Percentiles rank a stretch among this genome's conserved stretches.
phyloP scores from a whole-genome alignment of 2,888 invertebrate species.

The Diarsia rubi region DNA sequence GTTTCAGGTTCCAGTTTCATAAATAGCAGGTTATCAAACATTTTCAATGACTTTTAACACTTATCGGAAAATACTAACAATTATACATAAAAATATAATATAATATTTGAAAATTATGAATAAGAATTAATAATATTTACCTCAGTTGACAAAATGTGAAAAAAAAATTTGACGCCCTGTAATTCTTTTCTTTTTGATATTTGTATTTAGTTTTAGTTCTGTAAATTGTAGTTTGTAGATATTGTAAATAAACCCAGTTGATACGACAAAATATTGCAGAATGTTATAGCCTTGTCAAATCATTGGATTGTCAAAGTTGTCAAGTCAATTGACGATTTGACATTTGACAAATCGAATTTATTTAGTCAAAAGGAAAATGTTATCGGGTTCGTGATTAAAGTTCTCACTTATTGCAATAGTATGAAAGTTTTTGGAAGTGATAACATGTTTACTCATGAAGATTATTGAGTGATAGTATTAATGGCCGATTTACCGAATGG shows the following conservation, averaged over 20 bases:
- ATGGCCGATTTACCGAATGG: constrained; percentile 91
- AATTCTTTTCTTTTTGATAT: no score
- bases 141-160: no score
- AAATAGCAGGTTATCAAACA: background rate
- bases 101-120: background rate
- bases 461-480: constrained; percentile 82
- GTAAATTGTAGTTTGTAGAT: no score
- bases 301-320: constrained; percentile 47
- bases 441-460: constrained; percentile 67
- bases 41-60: background rate
- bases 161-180: no score
- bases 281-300: constrained; percentile 16
- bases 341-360: constrained; percentile 65
- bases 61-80: background rate
- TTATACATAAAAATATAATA: background rate
- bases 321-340: constrained; percentile 63
- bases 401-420: constrained; percentile 72
- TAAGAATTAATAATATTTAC: no score
- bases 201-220: no score
- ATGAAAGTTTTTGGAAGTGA: constrained; percentile 69
- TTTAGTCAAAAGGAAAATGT: constrained; percentile 70
- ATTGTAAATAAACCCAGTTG: no score
- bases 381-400: constrained; percentile 71
- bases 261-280: constrained; percentile 12
- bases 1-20: constrained; percentile 20